phyloP scores from a whole-genome alignment of 2,888 invertebrate species.

The Cepaea hortensis region DNA sequence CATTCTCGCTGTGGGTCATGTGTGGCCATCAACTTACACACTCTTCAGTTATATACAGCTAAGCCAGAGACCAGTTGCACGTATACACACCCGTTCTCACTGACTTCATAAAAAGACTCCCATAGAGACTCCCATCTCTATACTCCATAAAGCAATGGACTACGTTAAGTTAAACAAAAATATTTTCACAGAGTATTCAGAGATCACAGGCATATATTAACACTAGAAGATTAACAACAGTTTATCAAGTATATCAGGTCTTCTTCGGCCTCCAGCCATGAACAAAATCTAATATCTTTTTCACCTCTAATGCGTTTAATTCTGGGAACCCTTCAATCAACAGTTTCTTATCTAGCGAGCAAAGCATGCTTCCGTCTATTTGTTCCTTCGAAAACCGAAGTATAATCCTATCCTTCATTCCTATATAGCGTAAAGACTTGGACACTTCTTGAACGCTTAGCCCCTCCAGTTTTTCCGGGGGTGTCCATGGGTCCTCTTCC shows the following conservation, averaged over 20 bases:
- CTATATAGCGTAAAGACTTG: slow-evolving; percentile 70
- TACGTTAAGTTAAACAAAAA: too few relatives aligned
- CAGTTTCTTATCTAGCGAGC: slow-evolving; percentile 68
- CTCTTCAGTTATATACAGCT: too few relatives aligned
- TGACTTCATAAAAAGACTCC: too few relatives aligned
- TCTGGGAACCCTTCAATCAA: slow-evolving; percentile 73
- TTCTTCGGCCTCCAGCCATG: slow-evolving; percentile 74
- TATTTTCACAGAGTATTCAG: too few relatives aligned
- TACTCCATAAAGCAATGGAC: too few relatives aligned
- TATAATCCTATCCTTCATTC: slow-evolving; percentile 72
- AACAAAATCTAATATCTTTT: slow-evolving; percentile 73
- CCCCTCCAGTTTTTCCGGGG: slow-evolving; percentile 64
- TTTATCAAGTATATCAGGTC: slow-evolving; percentile 27
- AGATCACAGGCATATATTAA: not conserved
- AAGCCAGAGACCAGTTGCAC: too few relatives aligned
- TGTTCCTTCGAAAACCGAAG: slow-evolving; percentile 70
- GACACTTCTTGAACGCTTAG: slow-evolving; percentile 71
- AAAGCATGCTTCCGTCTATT: slow-evolving; percentile 72
- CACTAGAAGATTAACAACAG: not conserved
- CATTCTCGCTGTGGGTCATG: too few relatives aligned
- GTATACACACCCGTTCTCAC: too few relatives aligned
- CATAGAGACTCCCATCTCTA: too few relatives aligned
- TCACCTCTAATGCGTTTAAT: slow-evolving; percentile 72
- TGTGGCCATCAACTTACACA: too few relatives aligned
- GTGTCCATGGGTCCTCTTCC: slow-evolving; percentile 66